Evolutionary conservation across 2,888 invertebrate species (phyloP), one percentile per base, ranked within the genome.

Genomic region (Therioaphis trifolii): DNA sequence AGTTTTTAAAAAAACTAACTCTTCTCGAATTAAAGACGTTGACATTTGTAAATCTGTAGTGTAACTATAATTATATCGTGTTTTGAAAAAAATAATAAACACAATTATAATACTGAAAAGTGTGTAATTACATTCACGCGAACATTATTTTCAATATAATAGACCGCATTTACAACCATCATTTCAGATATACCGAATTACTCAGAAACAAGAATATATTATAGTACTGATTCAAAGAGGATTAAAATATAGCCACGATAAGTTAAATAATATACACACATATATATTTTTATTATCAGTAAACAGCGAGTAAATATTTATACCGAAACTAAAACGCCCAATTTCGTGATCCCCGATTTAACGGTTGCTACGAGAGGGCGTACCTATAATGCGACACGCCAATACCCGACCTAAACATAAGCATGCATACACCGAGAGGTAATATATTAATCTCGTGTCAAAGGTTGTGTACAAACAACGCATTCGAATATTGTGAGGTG

Each of bases 251-350:
- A 74, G 9, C 35, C 35, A 74, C 58, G 40, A 58, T 5, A 2
- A 49, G 46, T 2, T 5, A 21, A 2, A 72, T 29, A 72, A 18
- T 4, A 71, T 27, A 29, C 71, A 43, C 14, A 12, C 21, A 12
- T 11, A 58, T 35, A 24, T 58, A 4, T 27, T 24, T 18, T 58
- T 27, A 24, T 61, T 43, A 72, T 29, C 49, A 72, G 14, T n/a
- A 24, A 63, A 63, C 76, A 11, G 43, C 27, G 21, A n/a, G 46
- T 76, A 76, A 76, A 63, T 76, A 76, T 76, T 46, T 76, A 76
- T 76, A n/a, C 29, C 14, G 15, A 61, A 46, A 63, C 63, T n/a
- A 12, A 46, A 63, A 63, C 46, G 63, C 46, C n/a, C n/a, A 76
- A 63, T 49, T 29, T 49, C n/a, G 21, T 21, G 29, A 15, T 63